A percentile compares a stretch with the other conserved stretches of the same genome.
phyloP scores from a whole-genome alignment of 1,140 invertebrate genomes.

The Trigoniulus corallinus region DNA sequence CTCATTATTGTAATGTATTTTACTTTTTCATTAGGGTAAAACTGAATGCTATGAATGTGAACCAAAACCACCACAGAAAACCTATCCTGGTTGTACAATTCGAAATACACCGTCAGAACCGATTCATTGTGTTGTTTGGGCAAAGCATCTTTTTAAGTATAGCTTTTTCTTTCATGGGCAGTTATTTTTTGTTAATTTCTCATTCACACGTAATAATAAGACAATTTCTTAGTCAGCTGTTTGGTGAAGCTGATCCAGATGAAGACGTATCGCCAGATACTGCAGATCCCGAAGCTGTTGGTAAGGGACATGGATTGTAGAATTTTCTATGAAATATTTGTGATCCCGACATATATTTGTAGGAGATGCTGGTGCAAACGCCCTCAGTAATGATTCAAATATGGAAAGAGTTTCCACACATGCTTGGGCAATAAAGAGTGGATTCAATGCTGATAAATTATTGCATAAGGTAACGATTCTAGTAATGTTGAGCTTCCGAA shows the following conservation, averaged over 20 bases:
- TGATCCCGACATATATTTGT: conserved; percentile 7
- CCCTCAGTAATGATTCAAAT: conserved; percentile 29
- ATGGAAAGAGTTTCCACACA: conserved; percentile 69
- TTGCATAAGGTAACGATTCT: conserved; percentile 32
- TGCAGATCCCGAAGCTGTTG: conserved; percentile 69
- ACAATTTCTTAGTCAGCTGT: conserved; percentile 60
- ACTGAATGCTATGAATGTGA: conserved; percentile 97
- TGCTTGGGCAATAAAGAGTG: conserved; percentile 63
- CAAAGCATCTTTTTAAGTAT: conserved; percentile 96
- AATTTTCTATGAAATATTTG: background rate
- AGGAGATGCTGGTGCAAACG: conserved; percentile 35
- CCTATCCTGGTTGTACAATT: conserved; percentile 95
- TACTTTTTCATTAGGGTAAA: conserved; percentile 36
- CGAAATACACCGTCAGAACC: conserved; percentile 98
- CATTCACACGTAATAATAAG: conserved; percentile 3
- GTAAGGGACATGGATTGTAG: conserved; percentile 19
- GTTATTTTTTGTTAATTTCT: too few relatives aligned
- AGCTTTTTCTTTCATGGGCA: conserved; percentile 22
- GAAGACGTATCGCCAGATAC: conserved; percentile 96
- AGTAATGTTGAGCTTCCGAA: conserved; percentile 6
- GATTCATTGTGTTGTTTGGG: conserved; percentile 99
- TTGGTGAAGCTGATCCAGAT: conserved; percentile 89
- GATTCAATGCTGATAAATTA: conserved; percentile 56
- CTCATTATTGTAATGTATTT: conserved; percentile 29
- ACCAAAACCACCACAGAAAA: conserved; percentile 77